Evolutionary conservation across 53 echinoderm and acorn worm genomes (phyloP), one percentile per base, ranked within the genome.

Genomic region (Pentamera pediparva): DNA sequence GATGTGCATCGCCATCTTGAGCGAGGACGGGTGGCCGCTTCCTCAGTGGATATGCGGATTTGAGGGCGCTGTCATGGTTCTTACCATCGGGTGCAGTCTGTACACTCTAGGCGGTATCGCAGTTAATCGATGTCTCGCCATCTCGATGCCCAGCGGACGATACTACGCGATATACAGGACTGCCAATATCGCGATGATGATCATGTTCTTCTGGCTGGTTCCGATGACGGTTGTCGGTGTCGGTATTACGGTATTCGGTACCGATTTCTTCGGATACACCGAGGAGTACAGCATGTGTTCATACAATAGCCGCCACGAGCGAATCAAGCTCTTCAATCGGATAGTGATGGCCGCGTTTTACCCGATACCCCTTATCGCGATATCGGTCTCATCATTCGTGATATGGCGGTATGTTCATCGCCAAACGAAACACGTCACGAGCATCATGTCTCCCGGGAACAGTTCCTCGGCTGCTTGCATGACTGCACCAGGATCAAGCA

Each of bases 81-180:
- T 85, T 13, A 87, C 82, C 30, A 92, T 82, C 12, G 85, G 88
- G 0, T 88, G 87, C 5, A 88, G 92, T 65, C 74, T 92, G 29
- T 92, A 92, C 64, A 92, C 87, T 11, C 77, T 92, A 35, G 92
- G 82, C 29, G 88, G 92, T 3, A 92, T 89, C 3, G 92, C 92
- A 5, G 62, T 92, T 13, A 87, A 88, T 43, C 76, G 92, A 6
- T 89, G 88, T 53, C 84, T 80, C 39, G 65, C 88, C 29, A 80
- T 92, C 19, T 85, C 85, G 5, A 58, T 92, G 57, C 78, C 84
- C 18, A 78, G 78, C 26, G 37, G 70, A 4, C 70, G 84, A 11
- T 89, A 88, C 58, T 76, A 85, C 19, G 78, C 62, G 28, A 78
- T 82, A 39, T 53, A 88, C 43, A 89, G 85, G 20, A 70, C 63